Percentiles rank a stretch among this genome's conserved stretches.
phyloP scores from a whole-genome alignment of 2,797 vertebrate species.

The Ibycter americanus region DNA sequence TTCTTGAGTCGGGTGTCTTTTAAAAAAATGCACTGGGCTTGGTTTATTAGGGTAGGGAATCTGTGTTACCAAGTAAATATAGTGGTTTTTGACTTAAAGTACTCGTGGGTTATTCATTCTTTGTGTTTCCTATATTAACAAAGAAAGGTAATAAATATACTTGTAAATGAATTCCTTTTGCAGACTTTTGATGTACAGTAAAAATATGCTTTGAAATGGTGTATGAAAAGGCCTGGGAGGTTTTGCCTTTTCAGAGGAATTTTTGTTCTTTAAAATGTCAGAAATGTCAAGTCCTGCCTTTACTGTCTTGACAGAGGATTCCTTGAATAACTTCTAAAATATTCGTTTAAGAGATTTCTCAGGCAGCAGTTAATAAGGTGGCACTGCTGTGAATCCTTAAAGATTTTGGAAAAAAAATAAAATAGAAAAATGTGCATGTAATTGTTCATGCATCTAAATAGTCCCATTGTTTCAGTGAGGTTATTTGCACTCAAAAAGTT shows the following conservation, averaged over 20 bases:
- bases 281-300: not conserved
- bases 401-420: not conserved
- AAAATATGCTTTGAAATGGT: not conserved
- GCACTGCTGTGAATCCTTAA: not conserved
- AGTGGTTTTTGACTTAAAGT: not conserved
- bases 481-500: not conserved
- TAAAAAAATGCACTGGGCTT: not conserved
- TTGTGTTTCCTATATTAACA: not conserved
- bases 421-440: accelerated
- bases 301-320: not conserved
- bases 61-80: not conserved
- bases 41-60: not conserved
- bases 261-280: not conserved
- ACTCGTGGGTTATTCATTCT: not conserved
- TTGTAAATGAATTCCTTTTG: not conserved
- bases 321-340: not conserved
- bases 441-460: not conserved
- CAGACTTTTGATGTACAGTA: not conserved
- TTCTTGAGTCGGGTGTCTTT: not conserved
- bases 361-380: not conserved
- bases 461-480: not conserved
- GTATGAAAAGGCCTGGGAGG: not conserved
- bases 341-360: not conserved
- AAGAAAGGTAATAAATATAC: not conserved
- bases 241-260: conserved; percentile 13